Conservation (phyloP, 2,888 invertebrate species). For the Standfussiana lucernea region DNA sequence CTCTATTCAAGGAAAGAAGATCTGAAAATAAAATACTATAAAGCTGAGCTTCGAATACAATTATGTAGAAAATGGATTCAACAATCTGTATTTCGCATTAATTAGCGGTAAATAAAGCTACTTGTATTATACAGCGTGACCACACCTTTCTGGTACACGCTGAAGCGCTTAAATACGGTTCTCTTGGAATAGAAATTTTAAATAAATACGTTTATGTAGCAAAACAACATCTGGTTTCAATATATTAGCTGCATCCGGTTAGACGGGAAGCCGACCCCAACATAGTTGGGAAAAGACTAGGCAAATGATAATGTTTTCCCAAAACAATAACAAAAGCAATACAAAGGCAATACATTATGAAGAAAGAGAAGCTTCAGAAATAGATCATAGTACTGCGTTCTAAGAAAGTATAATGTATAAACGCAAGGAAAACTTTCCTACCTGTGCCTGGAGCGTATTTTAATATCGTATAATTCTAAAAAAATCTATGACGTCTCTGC, state of each 20-base stretch:
- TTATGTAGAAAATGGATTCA: not conserved
- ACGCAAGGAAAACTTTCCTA: not conserved
- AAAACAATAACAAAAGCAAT: not conserved
- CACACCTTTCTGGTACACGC: not conserved
- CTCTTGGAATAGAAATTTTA: not conserved
- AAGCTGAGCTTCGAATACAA: not conserved
- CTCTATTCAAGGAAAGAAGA: constrained; percentile 12
- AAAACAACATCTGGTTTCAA: not conserved
- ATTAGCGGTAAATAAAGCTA: not conserved
- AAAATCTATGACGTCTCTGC: not conserved
- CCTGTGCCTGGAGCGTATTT: not conserved
- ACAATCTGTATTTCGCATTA: not conserved
- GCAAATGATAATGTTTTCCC: not conserved
- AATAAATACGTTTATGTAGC: not conserved
- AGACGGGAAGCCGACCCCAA: not conserved
- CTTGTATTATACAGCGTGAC: not conserved
- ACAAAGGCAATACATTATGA: not conserved
- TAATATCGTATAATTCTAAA: not conserved
- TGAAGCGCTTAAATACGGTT: not conserved
- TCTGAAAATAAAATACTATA: not conserved
- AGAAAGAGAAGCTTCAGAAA: not conserved
- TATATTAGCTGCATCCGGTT: not conserved
- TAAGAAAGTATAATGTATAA: constrained; percentile 2
- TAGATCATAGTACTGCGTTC: not conserved
- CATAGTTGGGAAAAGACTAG: not conserved